Conservation (phyloP, 2,888 invertebrate species). For the Horisme vitalbata region DNA sequence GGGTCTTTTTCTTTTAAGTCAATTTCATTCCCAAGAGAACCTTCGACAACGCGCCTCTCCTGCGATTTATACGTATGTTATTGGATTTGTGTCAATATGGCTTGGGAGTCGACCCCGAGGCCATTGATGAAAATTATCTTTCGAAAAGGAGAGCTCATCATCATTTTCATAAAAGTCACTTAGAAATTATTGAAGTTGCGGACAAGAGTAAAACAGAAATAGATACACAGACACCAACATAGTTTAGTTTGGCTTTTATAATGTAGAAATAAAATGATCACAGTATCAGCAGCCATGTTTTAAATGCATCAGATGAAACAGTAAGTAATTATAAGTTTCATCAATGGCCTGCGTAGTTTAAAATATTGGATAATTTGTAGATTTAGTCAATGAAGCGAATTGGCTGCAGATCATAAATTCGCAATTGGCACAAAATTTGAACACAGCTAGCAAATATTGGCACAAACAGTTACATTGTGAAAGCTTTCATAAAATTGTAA, state of each 20-base stretch:
- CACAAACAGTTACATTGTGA: conserved; percentile 47
- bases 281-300: conserved; percentile 21
- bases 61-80: conserved; percentile 33
- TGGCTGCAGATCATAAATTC: conserved; percentile 23
- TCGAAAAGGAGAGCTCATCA: conserved; percentile 22
- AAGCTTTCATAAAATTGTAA: conserved; percentile 41
- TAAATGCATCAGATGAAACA: conserved; percentile 22
- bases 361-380: conserved; percentile 21
- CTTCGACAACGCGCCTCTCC: conserved; percentile 63
- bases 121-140: conserved; percentile 31
- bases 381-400: conserved; percentile 26
- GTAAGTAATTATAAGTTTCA: conserved; percentile 32
- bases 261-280: conserved; percentile 30
- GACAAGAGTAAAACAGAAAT: conserved; percentile 6
- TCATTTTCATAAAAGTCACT: conserved; percentile 21
- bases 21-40: conserved; percentile 58
- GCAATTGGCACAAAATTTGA: conserved; percentile 29
- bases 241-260: conserved; percentile 27
- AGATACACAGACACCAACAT: conserved; percentile 20
- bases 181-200: conserved; percentile 5
- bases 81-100: conserved; percentile 39
- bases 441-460: conserved; percentile 46
- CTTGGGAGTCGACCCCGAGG: conserved; percentile 16
- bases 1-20: conserved; percentile 56
- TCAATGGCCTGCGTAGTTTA: conserved; percentile 29